Base-by-base conservation (phyloP, 2,797 vertebrate genomes). In the Orientallactaga sibirica region DNA sequence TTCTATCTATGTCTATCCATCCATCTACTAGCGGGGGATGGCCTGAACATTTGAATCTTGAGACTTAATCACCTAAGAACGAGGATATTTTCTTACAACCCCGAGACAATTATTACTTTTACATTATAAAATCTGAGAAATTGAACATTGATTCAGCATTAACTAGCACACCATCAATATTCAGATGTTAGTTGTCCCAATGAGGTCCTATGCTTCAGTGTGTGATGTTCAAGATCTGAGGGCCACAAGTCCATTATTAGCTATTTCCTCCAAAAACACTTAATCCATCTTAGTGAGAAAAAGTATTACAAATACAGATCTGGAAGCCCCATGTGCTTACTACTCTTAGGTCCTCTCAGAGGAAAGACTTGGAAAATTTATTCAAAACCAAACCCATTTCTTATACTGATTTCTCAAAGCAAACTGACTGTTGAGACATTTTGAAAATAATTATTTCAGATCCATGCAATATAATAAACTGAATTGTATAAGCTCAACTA, bases 351-450 rank as follows among this genome's bases (percentile, higher is more conserved):
- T 81, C 19, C 76, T 77, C 88, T 88, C 81, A 75, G 29, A 48
- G 77, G 25, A 80, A 90, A 78, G 16, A 86, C 20, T 19, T 10
- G 55, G 52, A 73, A 90, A 90, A 83, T 89, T 86, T 90, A 79
- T 58, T 78, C 86, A 85, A 85, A 96, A 92, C 16, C 18, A 93
- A 37, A 83, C 89, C 4, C 18, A n/a, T 52, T 85, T 92, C 29
- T 78, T n/a, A 11, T 52, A 89, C 25, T 27, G 11, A 77, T 74
- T 95, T 55, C 25, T 76, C 61, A 95, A 85, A 92, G 80, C 71
- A 83, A 88, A 90, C 12, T 77, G 55, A 74, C 33, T 61, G 93
- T 81, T 92, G 41, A 93, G 52, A 61, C 58, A 91, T 77, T 82
- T 52, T 84, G 33, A 93, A 89, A 91, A 55, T 25, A 89, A 91